Evolutionary conservation across 2,113 vertebrate species (phyloP), one percentile per base, ranked within the genome.

Genomic region (Aix galericulata): DNA sequence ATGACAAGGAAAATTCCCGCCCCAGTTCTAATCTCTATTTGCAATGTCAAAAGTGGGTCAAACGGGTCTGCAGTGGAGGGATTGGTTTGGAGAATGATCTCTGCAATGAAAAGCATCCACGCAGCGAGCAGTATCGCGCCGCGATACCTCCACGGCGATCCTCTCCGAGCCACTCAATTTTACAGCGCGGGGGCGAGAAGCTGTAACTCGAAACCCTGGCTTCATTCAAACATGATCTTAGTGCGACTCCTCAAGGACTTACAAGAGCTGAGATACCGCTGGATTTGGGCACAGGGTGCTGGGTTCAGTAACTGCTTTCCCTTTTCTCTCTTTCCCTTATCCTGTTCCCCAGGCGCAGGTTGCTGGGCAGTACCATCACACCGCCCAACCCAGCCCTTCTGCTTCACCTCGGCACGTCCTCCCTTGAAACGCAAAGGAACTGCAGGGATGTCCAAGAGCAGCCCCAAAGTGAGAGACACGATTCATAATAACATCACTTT

Each of bases 1-100:
- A 92, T 36, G 96, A 95, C 94, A 94, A 96, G 94, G 85, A 96
- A 95, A 92, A 95, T 94, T 94, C 93, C 86, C 29, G 44, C 88
- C 96, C 89, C 81, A 83, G 36, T 93, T 93, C 92, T 91, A 64
- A 89, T 94, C 88, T 86, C 86, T 95, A 92, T 96, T 94, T 96
- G 88, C 95, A 77, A 8, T 4, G 3, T 63, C 75, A 76, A 86
- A 96, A 96, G 81, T 91, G 91, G 82, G 95, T 95, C 93, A 94
- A 92, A 93, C 77, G 40, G 85, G 73, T 94, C 83, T 79, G 77
- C 6, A 20, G 90, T 50, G 76, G 50, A 91, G 85, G 87, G 94
- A 59, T 91, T 34, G 59, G 46, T 46, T 50, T 66, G 87, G 73
- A 83, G 81, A 77, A 52, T 22, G n/a, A 67, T 88, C 80, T 94